Conservation (phyloP, 2,113 vertebrate species). For the Polypterus senegalus region DNA sequence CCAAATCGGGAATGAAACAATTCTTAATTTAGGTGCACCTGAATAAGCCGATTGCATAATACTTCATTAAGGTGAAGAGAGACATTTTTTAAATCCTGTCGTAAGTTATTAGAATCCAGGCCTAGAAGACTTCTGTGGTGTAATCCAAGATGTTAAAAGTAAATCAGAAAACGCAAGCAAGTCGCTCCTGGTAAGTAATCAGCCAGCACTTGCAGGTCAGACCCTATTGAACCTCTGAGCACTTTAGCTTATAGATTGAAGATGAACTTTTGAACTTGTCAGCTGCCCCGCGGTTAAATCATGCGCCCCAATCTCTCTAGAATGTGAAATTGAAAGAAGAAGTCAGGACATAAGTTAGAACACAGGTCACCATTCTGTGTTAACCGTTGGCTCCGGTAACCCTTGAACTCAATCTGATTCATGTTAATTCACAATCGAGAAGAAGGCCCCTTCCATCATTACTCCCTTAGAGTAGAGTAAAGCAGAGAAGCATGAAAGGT, state of each 20-base stretch:
- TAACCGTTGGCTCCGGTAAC: background rate
- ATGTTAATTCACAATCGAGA: background rate
- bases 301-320: background rate
- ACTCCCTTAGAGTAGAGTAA: no score
- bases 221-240: background rate
- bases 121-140: no score
- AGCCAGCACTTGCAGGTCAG: background rate
- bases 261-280: background rate
- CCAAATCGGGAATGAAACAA: no score
- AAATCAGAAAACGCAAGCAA: no score
- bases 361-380: background rate
- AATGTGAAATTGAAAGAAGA: constrained; percentile 4
- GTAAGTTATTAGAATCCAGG: no score
- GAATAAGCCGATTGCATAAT: no score
- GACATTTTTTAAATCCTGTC: no score
- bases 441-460: background rate
- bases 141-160: no score
- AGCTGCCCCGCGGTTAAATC: constrained; percentile 1
- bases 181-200: background rate
- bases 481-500: background rate
- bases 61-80: no score
- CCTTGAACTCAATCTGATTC: background rate
- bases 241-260: constrained; percentile 2
- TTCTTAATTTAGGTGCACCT: no score
- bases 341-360: background rate